These are phyloP conservation scores for Bucco capensis DNA, from an alignment of 2,113 vertebrate genomes.

Conservation along the genomic window DNA sequence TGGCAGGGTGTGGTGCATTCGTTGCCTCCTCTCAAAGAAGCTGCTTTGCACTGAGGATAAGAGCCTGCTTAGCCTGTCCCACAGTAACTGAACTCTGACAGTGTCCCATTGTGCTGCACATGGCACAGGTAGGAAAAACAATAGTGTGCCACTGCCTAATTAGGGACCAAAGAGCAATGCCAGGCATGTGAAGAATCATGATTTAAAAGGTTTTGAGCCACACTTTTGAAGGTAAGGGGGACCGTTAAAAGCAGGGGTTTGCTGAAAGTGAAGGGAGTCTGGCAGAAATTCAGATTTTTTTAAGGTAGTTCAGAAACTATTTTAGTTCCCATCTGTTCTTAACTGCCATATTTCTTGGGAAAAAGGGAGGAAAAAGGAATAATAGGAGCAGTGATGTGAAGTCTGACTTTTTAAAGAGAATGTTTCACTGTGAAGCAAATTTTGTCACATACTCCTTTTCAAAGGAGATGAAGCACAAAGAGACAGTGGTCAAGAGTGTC, in stretches of 20 bases:
- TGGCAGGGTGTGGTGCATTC: background rate
- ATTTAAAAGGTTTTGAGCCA: background rate
- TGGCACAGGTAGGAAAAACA: background rate
- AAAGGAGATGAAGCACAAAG: background rate
- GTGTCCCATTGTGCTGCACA: background rate
- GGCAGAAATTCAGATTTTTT: background rate
- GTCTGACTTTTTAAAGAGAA: background rate
- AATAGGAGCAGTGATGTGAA: background rate
- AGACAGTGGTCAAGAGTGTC: background rate
- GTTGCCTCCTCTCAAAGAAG: background rate
- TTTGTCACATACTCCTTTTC: background rate
- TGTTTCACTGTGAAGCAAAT: background rate
- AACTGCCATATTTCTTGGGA: background rate
- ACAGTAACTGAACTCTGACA: fast-evolving
- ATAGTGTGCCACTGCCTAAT: fast-evolving
- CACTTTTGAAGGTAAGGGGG: background rate
- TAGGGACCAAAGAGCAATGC: background rate
- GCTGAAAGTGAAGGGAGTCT: background rate
- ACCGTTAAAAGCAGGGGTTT: background rate
- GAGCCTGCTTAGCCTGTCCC: background rate
- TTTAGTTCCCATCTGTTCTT: background rate
- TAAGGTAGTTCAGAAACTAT: background rate
- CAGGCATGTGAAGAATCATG: background rate
- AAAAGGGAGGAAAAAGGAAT: background rate
- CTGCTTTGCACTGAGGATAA: background rate